Evolutionary conservation across 2,888 invertebrate genomes (phyloP).

Genomic region (Cryptosula pallasiana): DNA sequence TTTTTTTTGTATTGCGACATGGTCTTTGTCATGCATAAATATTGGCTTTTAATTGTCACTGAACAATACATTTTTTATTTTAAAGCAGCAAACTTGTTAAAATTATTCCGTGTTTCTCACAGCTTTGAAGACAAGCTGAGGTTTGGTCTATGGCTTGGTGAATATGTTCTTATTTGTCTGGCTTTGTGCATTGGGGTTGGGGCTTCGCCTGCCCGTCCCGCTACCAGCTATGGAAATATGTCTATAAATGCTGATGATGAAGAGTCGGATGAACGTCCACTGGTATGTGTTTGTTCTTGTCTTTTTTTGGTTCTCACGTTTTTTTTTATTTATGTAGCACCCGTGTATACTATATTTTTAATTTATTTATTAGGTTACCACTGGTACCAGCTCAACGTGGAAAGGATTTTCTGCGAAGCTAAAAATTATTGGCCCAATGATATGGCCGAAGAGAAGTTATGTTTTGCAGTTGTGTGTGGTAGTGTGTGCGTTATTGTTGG

Average conservation of each 20-base stretch:
- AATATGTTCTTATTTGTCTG: slow-evolving; percentile 70
- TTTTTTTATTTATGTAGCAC: too few species aligned
- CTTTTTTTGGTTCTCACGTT: too few species aligned
- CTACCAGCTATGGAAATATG: slow-evolving; percentile 13
- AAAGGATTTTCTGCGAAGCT: slow-evolving; percentile 68
- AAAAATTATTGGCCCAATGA: slow-evolving; percentile 75
- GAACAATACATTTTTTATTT: too few species aligned
- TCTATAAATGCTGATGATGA: too few species aligned
- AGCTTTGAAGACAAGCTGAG: slow-evolving; percentile 66
- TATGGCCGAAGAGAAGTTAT: slow-evolving; percentile 83
- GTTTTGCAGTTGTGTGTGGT: slow-evolving; percentile 73
- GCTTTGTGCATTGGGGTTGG: slow-evolving; percentile 67
- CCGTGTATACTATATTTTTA: too few species aligned
- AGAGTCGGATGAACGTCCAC: too few species aligned
- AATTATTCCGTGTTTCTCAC: slow-evolving; percentile 14
- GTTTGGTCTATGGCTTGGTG: slow-evolving; percentile 76
- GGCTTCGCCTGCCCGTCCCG: slow-evolving; percentile 32
- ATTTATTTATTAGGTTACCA: too few species aligned
- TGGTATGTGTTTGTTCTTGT: too few species aligned
- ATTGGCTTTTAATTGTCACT: too few species aligned
- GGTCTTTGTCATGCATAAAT: too few species aligned
- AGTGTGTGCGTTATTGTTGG: slow-evolving; percentile 71
- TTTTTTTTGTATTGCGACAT: too few species aligned
- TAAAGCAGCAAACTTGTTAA: too few species aligned
- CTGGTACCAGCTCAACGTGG: slow-evolving; percentile 50